Percentiles rank a stretch among this genome's conserved stretches.
phyloP scores from a whole-genome alignment of 2,113 vertebrate species.

The Eulacestoma nigropectus region DNA sequence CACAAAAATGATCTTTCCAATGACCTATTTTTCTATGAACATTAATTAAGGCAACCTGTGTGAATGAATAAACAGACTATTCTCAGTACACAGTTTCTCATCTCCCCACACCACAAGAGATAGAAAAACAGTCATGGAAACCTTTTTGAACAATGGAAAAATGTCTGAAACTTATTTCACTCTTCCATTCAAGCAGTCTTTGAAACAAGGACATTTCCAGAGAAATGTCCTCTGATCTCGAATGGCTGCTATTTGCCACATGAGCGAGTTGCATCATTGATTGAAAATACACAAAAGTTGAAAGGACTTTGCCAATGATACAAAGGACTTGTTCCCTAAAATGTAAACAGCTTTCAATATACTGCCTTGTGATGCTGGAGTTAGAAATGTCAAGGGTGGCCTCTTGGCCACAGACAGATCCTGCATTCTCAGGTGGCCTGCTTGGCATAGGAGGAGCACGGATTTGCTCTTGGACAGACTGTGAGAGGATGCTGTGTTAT shows the following conservation, averaged over 20 bases:
- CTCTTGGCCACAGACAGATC: not conserved
- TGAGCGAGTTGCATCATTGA: not conserved
- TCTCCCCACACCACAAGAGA: not conserved
- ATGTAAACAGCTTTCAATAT: not conserved
- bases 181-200: not conserved
- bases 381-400: not conserved
- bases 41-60: not conserved
- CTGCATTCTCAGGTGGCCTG: not conserved
- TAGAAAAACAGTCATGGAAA: not conserved
- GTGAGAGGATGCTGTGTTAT: not conserved
- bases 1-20: not conserved
- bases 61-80: not conserved
- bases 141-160: not conserved
- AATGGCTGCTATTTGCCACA: not conserved
- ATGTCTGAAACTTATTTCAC: not conserved
- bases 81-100: not conserved
- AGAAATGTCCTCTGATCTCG: not conserved
- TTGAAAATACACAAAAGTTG: not conserved
- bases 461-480: not conserved
- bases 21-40: not conserved
- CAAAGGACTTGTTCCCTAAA: not conserved
- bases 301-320: not conserved
- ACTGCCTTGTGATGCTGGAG: not conserved
- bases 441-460: not conserved
- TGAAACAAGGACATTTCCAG: not conserved